Conservation (phyloP, 1,140 invertebrate genomes). For the Eueides isabella region DNA sequence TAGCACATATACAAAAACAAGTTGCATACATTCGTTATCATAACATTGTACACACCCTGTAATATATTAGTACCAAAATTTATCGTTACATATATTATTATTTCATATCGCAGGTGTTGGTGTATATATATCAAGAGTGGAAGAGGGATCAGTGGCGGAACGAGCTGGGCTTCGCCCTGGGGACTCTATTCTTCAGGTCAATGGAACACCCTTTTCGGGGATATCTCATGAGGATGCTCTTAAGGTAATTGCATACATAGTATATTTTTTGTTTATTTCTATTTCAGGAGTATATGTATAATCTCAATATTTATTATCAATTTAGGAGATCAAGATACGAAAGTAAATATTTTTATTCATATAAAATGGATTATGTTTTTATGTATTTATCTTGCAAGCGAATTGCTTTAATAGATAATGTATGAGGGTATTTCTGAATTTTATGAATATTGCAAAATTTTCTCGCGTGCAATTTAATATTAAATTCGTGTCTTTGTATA, state of each 20-base stretch:
- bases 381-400: not conserved
- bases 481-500: slow-evolving; percentile 28
- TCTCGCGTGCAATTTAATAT: slow-evolving; percentile 22
- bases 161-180: slow-evolving; percentile 91
- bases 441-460: not conserved
- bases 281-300: not conserved
- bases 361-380: no score
- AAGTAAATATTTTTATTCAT: no score
- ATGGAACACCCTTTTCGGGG: slow-evolving; percentile 92
- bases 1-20: not conserved
- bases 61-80: not conserved
- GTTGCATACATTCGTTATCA: not conserved
- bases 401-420: not conserved
- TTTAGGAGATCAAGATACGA: no score
- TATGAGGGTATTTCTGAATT: not conserved
- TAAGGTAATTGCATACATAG: slow-evolving; percentile 84
- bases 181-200: slow-evolving; percentile 94
- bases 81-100: not conserved
- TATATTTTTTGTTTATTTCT: not conserved
- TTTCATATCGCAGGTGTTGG: slow-evolving; percentile 86
- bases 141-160: slow-evolving; percentile 93
- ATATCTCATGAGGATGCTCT: slow-evolving; percentile 94
- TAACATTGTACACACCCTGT: not conserved
- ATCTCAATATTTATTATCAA: no score
- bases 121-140: slow-evolving; percentile 93